Evolutionary conservation across 1,140 invertebrate genomes (phyloP).

Genomic region (Zophobas atratus): DNA sequence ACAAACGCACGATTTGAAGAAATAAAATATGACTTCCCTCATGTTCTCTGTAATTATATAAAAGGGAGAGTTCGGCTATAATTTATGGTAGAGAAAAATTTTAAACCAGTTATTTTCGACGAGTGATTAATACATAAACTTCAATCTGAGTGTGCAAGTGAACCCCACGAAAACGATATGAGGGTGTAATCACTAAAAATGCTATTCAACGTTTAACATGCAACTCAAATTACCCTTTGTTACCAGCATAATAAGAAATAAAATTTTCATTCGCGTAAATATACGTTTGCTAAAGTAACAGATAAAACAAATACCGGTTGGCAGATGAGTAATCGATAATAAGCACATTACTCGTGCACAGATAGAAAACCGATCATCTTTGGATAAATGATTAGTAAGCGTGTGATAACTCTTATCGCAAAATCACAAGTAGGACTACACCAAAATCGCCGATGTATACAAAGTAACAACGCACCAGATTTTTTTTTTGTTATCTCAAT

Average conservation of each 20-base stretch:
- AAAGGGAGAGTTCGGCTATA: conserved; percentile 41
- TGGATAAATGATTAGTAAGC: no score
- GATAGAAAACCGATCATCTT: no score
- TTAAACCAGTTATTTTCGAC: conserved; percentile 42
- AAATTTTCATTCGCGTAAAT: conserved; percentile 6
- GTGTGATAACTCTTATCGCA: no score
- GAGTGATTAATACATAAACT: conserved; percentile 42
- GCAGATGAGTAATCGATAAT: no score
- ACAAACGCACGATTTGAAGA: conserved; percentile 50
- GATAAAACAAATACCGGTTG: neutral
- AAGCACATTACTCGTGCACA: no score
- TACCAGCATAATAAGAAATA: conserved; percentile 18
- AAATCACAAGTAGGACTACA: no score
- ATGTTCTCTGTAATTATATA: conserved; percentile 44
- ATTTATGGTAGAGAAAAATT: conserved; percentile 43
- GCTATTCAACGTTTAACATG: conserved; percentile 3
- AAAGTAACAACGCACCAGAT: no score
- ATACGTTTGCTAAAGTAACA: neutral
- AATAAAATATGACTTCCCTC: conserved; percentile 52
- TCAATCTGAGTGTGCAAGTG: conserved; percentile 13
- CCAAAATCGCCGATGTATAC: no score
- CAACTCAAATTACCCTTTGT: conserved; percentile 32
- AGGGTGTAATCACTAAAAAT: conserved; percentile 40
- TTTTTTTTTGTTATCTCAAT: no score
- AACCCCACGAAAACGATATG: conserved; percentile 20